Evolutionary conservation across 1,140 invertebrate genomes (phyloP), one percentile per base, ranked within the genome.

Genomic region (Lutraria rhynchaena): DNA sequence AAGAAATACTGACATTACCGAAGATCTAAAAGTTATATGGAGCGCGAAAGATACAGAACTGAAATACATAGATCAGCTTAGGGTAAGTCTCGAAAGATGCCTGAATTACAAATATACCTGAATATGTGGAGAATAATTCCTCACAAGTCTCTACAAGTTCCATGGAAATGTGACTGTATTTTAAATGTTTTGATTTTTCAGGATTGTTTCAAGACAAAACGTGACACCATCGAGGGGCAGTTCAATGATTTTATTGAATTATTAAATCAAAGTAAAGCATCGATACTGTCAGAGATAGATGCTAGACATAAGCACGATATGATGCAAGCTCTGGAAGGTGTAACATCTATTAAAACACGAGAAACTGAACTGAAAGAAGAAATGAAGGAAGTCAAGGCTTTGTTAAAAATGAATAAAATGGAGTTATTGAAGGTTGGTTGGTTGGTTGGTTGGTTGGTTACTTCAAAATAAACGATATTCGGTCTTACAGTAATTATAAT

Each of bases 231-330:
- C 15, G 69, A 24, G n/a, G 51, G 13, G 1, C 69, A 71, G 69
- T 71, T 71, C n/a, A 29, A 71, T 3, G 69, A 71, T 19, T 71
- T 37, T 29, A 58, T 71, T 4, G 17, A 27, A 27, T 29, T 57
- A 24, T 9, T 71, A 7, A 44, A 71, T 13, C 51, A 71, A n/a
- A 57, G 69, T 57, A 71, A 71, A 24, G 19, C 29, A 24, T 71
- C 69, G 7, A 29, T 71, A 24, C 49, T 71, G 2, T 44, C 31
- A 19, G 69, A 71, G 29, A 37, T 71, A 44, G 31, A 24, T 9
- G 22, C 49, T 4, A 29, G 51, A 13, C 51, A 37, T 22, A 15
- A 49, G 17, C 22, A 71, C 17, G 69, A 55, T 44, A 17, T 55
- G 17, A 33, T 19, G 15, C 49, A 71, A 33, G 29, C 51, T 31